Evolutionary conservation across 2,888 invertebrate genomes (phyloP).

Genomic region (Epistrophe grossulariae): DNA sequence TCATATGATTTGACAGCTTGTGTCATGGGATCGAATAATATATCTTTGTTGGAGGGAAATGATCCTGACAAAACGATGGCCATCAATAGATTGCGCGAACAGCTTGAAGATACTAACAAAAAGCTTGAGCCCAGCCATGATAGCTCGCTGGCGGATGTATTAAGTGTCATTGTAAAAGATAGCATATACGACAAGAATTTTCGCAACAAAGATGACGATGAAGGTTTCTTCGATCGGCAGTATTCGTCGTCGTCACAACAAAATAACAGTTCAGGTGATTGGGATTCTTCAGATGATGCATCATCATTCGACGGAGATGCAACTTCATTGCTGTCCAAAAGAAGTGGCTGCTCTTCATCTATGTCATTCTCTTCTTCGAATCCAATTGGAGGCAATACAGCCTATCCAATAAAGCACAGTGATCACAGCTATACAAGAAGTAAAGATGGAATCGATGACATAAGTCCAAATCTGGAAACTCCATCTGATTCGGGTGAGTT

Average conservation of each 20-base stretch:
- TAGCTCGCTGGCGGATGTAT: slow-evolving; percentile 79
- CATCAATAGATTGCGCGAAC: slow-evolving; percentile 81
- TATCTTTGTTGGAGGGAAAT: slow-evolving; percentile 78
- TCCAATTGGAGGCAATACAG: slow-evolving; percentile 54
- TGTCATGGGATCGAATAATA: slow-evolving; percentile 83
- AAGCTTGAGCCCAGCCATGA: slow-evolving; percentile 65
- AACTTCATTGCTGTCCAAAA: slow-evolving; percentile 53
- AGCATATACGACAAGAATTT: slow-evolving; percentile 40
- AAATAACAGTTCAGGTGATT: slow-evolving; percentile 45
- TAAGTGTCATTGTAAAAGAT: slow-evolving; percentile 80
- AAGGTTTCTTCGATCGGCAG: slow-evolving; percentile 24
- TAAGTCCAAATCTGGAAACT: slow-evolving; percentile 91
- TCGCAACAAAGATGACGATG: slow-evolving; percentile 42
- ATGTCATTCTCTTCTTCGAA: slow-evolving; percentile 74
- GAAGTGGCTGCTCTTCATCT: slow-evolving; percentile 61
- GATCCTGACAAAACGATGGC: slow-evolving; percentile 78
- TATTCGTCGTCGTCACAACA: slow-evolving; percentile 36
- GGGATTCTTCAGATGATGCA: slow-evolving; percentile 62
- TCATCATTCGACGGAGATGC: slow-evolving; percentile 56
- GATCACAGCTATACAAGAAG: slow-evolving; percentile 90
- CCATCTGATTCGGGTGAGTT: slow-evolving; percentile 95
- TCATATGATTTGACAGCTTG: slow-evolving; percentile 82
- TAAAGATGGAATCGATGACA: slow-evolving; percentile 86
- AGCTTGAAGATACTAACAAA: slow-evolving; percentile 81
- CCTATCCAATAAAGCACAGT: slow-evolving; percentile 79